Percentiles rank a stretch among this genome's conserved stretches.
Conservation (phyloP, 2,113 vertebrate genomes). For the Gobius niger region DNA sequence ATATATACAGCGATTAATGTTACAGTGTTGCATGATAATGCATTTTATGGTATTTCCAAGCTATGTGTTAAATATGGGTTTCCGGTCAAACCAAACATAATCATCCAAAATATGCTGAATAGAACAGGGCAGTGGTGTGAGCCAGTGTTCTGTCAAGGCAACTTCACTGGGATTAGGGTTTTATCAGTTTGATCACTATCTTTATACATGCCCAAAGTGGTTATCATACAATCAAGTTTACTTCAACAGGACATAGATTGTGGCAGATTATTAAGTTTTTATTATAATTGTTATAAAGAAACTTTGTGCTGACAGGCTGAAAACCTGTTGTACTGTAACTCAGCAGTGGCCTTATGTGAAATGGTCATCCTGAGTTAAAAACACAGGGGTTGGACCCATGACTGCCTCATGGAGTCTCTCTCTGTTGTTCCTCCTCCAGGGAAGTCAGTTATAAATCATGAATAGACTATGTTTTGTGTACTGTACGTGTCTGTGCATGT, state of each 20-base stretch:
- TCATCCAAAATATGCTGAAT: too few species aligned
- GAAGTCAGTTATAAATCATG: conserved; percentile 68
- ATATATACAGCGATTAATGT: too few species aligned
- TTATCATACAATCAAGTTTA: too few species aligned
- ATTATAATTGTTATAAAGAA: background rate
- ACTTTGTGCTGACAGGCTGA: background rate
- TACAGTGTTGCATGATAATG: too few species aligned
- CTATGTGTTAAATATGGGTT: too few species aligned
- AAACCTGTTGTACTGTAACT: background rate
- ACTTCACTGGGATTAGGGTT: too few species aligned
- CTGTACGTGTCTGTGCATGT: conserved; percentile 28
- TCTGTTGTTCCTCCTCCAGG: conserved; percentile 60
- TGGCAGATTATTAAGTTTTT: background rate
- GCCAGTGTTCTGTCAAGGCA: too few species aligned
- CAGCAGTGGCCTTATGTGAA: background rate
- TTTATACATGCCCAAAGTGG: too few species aligned
- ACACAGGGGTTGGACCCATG: conserved; percentile 52
- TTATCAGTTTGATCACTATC: too few species aligned
- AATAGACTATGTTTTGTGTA: conserved; percentile 34
- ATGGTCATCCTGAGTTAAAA: conserved; percentile 17
- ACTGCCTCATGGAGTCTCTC: conserved; percentile 38
- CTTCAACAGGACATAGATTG: background rate
- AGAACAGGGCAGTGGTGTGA: too few species aligned
- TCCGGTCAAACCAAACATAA: too few species aligned
- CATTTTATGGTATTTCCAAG: too few species aligned